Evolutionary conservation across 92 coral and sea anemone genomes (phyloP), one percentile per base, ranked within the genome.

Genomic region (Epizoanthus illoricatus): DNA sequence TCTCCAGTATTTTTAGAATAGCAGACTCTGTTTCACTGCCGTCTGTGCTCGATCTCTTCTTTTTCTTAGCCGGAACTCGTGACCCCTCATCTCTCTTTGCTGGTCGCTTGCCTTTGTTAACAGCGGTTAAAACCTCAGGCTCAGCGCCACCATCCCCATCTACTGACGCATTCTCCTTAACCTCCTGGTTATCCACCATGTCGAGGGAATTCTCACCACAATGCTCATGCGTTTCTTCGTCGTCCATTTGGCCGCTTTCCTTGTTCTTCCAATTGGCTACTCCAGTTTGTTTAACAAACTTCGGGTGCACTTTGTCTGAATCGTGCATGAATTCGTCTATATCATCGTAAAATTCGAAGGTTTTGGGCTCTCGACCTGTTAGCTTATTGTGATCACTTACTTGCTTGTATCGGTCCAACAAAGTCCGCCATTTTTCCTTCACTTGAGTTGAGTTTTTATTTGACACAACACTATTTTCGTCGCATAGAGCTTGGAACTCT

Each of bases 241-340:
- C 42, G 72, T 67, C 72, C 72, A 67, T 39, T 67, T 73, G 18
- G 19, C 79, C 60, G 79, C 63, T 56, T 47, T 73, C 60, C 60
- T 73, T 56, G 63, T 49, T 24, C 20, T 24, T 24, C 69, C 20
- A 63, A n/a, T 78, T 62, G n/a, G 71, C 71, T 4, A 49, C 71
- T 45, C 3, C 55, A 61, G 84, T 87, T 83, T 87, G 84, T 68
- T 87, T 76, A 59, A 83, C 87, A 76, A 87, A 87, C 84, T 82
- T 69, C 42, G 87, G 90, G 84, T 83, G 72, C 49, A 83, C 87
- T 83, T 76, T 83, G 84, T 76, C 86, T 73, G 83, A 86, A 18
- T 74, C 62, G 52, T 60, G 24, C 84, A 75, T 75, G 66, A 87
- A 87, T 61, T 81, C 90, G 80, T 81, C 84, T 19, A 83, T 76